A percentile compares a stretch with the other conserved stretches of the same genome.
Evolutionary conservation across 2,113 vertebrate species (phyloP).

Genomic region (Chloropsis cyanopogon): DNA sequence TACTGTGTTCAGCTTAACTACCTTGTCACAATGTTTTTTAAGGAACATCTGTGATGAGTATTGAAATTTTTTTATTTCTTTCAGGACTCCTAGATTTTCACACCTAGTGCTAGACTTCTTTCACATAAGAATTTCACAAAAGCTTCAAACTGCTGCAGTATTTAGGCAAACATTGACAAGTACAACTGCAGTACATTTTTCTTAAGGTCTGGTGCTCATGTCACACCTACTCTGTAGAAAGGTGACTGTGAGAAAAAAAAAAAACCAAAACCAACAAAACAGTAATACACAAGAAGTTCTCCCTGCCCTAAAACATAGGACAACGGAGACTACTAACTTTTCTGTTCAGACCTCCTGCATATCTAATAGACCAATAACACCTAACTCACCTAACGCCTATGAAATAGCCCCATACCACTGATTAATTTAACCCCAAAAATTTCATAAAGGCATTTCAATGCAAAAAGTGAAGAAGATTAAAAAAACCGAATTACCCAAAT

Average conservation of each 20-base stretch:
- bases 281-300: background rate
- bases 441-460: background rate
- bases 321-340: background rate
- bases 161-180: background rate
- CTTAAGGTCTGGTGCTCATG: background rate
- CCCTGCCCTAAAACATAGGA: background rate
- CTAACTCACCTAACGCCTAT: background rate
- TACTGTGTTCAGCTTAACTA: background rate
- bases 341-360: background rate
- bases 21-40: background rate
- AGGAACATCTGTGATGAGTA: background rate
- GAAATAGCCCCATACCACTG: background rate
- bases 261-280: accelerated
- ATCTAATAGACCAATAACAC: background rate
- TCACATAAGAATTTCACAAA: background rate
- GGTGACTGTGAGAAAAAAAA: accelerated
- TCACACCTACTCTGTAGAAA: background rate
- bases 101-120: background rate
- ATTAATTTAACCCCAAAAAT: background rate
- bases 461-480: background rate
- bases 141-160: background rate
- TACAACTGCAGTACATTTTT: background rate
- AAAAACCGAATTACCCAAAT: accelerated
- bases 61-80: background rate
- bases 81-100: background rate